Base-by-base conservation (phyloP, 2,888 invertebrate species). In the Nowickia ferox region DNA sequence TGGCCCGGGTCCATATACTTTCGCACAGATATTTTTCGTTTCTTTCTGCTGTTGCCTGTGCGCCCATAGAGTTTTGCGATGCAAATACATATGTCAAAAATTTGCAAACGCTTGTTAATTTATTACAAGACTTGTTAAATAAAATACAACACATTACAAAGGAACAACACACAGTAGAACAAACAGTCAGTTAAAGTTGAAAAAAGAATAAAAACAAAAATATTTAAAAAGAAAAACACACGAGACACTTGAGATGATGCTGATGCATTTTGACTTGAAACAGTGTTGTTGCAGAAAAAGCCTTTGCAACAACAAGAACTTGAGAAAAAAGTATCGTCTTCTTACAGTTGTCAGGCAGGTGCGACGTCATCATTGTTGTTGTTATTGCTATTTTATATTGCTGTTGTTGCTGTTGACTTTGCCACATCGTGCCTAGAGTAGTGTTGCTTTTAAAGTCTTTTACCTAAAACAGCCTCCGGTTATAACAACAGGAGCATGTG, bases 81-180 rank as follows among this genome's bases (percentile, higher is more conserved):
- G 88, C 87, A 87, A 87, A 88, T 88, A 87, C 88, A 88, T 86
- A 86, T 88, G 87, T 87, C 87, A 87, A 87, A 88, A 86, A 88
- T 88, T 87, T 88, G 87, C 87, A 87, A 87, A 81, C 86, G 87
- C 86, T 84, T 86, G 87, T 88, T 88, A 87, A 88, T 88, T 88
- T 88, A 88, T 87, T 87, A 87, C 84, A 87, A 87, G 83, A 85
- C 82, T 87, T 85, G 84, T 87, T 87, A 84, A 87, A 87, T 87
- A 85, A 84, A 83, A 87, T 83, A 83, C 77, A 77, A 65, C 78
- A 86, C 30, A 77, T n/a, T 71, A 71, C 63, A 55, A 30, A 61
- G 48, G 46, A 40, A 48, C 61, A 61, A 61, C 42, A 40, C 15
- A n/a, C 15, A 13, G 17, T n/a, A 3, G 57, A 48, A 17, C 19